Base-by-base conservation (phyloP, 1,140 invertebrate genomes). In the Zaprionus ghesquierei region DNA sequence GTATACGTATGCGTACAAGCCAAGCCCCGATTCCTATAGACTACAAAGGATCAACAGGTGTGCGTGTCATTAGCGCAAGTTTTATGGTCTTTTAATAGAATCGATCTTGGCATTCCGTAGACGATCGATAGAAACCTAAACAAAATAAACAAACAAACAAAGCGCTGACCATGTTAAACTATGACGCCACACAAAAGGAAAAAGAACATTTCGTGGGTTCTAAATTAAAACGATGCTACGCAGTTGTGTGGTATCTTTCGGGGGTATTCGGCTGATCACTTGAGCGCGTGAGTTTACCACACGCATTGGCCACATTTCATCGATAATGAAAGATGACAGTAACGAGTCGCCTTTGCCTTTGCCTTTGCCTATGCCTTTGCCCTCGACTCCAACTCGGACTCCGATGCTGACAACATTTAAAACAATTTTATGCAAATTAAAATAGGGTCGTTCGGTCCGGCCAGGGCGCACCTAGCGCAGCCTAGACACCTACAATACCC, bases 301-400 rank as follows among this genome's bases (percentile, higher is more conserved):
- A 82, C 82, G 61, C 82, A 79, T 81, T 79, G 82, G 73, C 72
- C 63, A 87, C 79, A 87, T 75, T 72, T 89, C 84, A 81, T 85
- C 81, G 86, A 89, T 90, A 90, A 90, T 90, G 86, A 90, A 90
- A 90, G 78, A 89, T 89, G 86, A 90, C 85, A 89, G 87, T 90
- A 90, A 89, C 86, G 78, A 81, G 78, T 64, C 64, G 72, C 59
- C 60, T n/a, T 41, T n/a, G n/a, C 35, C 35, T 2, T 38, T 13
- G 33, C 3, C 10, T 9, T 12, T 4, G 31, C 9, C 29, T 31
- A 8, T 10, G 29, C 8, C 29, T 29, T 9, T 31, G n/a, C n/a
- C n/a, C n/a, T 25, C 25, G 33, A 35, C 12, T 35, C n/a, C n/a
- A n/a, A 41, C n/a, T 41, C 73, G n/a, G n/a, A n/a, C n/a, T n/a